Percentiles rank a stretch among this genome's conserved stretches.
phyloP scores from a whole-genome alignment of 2,113 vertebrate genomes.

The Panthera leo region DNA sequence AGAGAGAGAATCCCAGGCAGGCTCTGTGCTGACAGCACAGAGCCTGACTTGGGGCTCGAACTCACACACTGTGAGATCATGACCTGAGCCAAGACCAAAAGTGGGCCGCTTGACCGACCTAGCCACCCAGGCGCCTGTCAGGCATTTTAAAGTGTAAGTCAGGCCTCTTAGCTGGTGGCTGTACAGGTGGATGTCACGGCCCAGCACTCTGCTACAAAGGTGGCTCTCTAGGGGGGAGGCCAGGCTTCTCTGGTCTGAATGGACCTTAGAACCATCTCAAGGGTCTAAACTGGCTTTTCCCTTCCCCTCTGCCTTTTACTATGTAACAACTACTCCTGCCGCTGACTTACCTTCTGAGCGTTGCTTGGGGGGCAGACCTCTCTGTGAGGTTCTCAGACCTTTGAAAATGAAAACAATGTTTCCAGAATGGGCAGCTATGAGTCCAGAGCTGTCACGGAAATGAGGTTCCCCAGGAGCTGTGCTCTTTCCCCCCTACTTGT shows the following conservation, averaged over 20 bases:
- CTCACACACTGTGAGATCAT: too few species aligned
- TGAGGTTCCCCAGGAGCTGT: neutral
- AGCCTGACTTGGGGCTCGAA: too few species aligned
- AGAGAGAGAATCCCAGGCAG: too few species aligned
- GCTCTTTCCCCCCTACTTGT: neutral
- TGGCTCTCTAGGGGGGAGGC: neutral
- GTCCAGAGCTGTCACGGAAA: neutral
- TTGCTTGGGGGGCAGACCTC: neutral
- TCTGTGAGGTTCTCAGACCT: neutral
- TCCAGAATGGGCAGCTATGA: neutral
- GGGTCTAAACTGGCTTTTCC: neutral
- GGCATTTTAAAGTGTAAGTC: neutral
- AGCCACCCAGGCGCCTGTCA: too few species aligned
- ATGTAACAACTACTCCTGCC: neutral
- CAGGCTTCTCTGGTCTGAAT: fast-evolving
- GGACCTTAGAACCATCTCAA: neutral
- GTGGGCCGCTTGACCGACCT: too few species aligned
- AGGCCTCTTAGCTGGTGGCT: neutral
- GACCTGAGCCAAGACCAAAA: too few species aligned
- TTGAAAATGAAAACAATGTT: neutral
- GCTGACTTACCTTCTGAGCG: neutral
- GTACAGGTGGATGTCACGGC: fast-evolving
- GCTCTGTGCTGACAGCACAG: too few species aligned
- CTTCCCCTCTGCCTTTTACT: neutral
- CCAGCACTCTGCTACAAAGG: fast-evolving